These are phyloP conservation scores for Agriopis leucophaearia DNA, from an alignment of 2,888 invertebrate genomes.

Conservation along the genomic window DNA sequence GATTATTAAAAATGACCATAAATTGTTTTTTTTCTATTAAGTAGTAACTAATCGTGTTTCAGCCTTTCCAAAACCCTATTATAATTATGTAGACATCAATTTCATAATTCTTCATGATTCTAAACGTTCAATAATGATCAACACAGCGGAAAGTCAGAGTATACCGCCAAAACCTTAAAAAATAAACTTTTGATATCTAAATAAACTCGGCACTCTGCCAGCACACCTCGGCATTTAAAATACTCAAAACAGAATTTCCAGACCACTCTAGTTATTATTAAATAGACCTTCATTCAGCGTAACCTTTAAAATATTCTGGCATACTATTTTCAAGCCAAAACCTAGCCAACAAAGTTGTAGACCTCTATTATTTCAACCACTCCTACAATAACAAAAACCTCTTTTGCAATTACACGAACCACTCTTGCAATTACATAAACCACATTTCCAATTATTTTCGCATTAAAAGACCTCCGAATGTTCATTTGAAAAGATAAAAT, in stretches of 20 bases:
- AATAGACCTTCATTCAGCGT: conserved; percentile 11
- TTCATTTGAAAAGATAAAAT: conserved; percentile 56
- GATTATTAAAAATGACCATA: too few relatives aligned
- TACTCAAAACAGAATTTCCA: conserved; percentile 3
- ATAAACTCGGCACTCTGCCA: conserved; percentile 13
- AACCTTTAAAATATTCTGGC: conserved; percentile 20
- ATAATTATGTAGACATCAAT: too few relatives aligned
- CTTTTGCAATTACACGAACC: conserved; percentile 18
- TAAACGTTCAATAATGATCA: too few relatives aligned
- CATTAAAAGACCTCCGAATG: conserved; percentile 54
- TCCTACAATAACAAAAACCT: conserved; percentile 8
- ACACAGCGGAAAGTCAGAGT: neutral
- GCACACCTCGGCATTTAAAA: conserved; percentile 11
- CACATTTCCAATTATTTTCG: conserved; percentile 51
- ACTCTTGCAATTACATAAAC: conserved; percentile 16
- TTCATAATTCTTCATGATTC: too few relatives aligned
- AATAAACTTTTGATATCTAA: neutral
- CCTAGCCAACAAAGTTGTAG: conserved; percentile 1
- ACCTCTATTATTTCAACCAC: conserved; percentile 27
- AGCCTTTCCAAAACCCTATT: too few relatives aligned
- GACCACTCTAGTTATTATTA: conserved; percentile 9
- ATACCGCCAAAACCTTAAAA: neutral
- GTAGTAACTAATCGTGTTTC: too few relatives aligned
- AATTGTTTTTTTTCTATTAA: too few relatives aligned
- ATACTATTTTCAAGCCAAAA: conserved; percentile 2